These are phyloP conservation scores for Sebastes diaconus DNA, from an alignment of 2,797 vertebrate genomes.

Conservation along the genomic window DNA sequence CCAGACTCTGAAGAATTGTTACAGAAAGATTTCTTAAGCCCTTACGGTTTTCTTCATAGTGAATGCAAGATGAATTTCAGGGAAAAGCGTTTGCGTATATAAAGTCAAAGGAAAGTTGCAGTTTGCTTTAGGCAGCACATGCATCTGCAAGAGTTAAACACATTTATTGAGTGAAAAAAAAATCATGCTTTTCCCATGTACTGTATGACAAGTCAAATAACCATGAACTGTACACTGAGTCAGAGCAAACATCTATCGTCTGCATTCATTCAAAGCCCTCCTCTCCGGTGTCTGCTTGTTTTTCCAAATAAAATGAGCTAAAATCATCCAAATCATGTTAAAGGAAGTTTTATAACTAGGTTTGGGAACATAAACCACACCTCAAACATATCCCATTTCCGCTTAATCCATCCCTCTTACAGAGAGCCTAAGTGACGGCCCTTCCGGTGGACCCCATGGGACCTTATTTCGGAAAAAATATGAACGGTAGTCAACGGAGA, in stretches of 20 bases:
- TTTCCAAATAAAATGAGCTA: background rate
- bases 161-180: constrained; percentile 5
- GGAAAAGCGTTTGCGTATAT: background rate
- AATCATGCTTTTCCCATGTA: background rate
- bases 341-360: too few relatives aligned
- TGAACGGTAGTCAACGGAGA: too few relatives aligned
- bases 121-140: constrained; percentile 8
- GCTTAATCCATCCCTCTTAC: too few relatives aligned
- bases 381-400: too few relatives aligned
- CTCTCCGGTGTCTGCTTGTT: background rate
- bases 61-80: constrained; percentile 8
- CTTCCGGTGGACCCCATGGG: too few relatives aligned
- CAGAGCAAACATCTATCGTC: background rate
- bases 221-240: background rate
- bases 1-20: background rate
- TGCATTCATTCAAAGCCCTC: background rate
- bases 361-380: too few relatives aligned
- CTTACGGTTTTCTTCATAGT: constrained; percentile 4
- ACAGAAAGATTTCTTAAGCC: background rate
- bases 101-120: constrained; percentile 7
- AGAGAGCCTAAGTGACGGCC: too few relatives aligned
- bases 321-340: background rate
- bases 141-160: constrained; percentile 5
- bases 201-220: background rate
- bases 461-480: too few relatives aligned